Evolutionary conservation across 1,140 invertebrate species (phyloP).

Genomic region (Pemphigus obesinymphae): DNA sequence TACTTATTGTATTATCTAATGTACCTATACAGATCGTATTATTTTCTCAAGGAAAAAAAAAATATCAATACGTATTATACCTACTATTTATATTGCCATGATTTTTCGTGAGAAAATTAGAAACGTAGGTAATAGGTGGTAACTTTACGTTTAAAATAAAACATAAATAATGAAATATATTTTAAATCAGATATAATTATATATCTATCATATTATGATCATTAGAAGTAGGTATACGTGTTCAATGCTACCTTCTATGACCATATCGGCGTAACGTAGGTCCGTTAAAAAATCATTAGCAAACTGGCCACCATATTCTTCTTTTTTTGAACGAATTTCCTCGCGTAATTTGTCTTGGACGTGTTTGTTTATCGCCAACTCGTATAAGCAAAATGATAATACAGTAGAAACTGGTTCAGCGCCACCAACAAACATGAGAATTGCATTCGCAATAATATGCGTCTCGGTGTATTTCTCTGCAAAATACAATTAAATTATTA

Average conservation of each 20-base stretch:
- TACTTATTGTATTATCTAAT: neutral
- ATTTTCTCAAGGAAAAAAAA: too few relatives aligned
- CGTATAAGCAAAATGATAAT: constrained; percentile 51
- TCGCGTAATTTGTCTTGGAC: constrained; percentile 57
- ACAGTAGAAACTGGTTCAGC: constrained; percentile 58
- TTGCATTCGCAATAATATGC: constrained; percentile 32
- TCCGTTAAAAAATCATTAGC: constrained; percentile 54
- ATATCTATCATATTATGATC: neutral
- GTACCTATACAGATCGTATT: too few relatives aligned
- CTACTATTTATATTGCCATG: neutral
- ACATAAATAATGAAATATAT: too few relatives aligned
- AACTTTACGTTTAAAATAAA: too few relatives aligned
- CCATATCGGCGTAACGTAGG: constrained; percentile 50
- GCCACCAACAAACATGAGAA: constrained; percentile 55
- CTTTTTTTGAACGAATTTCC: constrained; percentile 55
- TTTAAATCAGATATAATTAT: too few relatives aligned
- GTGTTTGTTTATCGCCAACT: constrained; percentile 54
- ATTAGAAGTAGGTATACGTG: too few relatives aligned
- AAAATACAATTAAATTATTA: neutral
- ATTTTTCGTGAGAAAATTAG: too few relatives aligned
- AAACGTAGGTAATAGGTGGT: too few relatives aligned
- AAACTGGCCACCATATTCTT: constrained; percentile 51
- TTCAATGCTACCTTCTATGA: neutral
- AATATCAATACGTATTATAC: neutral
- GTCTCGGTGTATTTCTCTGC: neutral